Evolutionary conservation across 2,113 vertebrate genomes (phyloP).

Genomic region (Desmodus rotundus): DNA sequence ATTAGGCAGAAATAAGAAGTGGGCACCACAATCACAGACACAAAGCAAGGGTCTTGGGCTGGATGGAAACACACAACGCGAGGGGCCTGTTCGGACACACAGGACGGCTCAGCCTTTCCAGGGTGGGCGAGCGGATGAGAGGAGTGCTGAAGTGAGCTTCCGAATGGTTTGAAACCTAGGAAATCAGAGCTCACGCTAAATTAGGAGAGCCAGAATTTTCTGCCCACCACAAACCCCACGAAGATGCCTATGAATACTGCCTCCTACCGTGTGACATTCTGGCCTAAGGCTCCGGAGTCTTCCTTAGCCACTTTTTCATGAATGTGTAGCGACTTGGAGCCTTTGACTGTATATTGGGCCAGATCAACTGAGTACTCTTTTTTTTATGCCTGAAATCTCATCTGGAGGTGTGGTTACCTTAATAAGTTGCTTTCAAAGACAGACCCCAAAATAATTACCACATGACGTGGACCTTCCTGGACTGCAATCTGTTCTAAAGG

Average conservation of each 20-base stretch:
- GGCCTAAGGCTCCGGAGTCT: neutral
- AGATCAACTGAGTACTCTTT: neutral
- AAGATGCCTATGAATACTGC: neutral
- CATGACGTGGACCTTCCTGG: neutral
- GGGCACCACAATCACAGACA: constrained; percentile 66
- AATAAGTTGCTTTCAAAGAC: constrained; percentile 27
- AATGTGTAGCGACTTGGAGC: neutral
- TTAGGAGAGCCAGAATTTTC: neutral
- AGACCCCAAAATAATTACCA: neutral
- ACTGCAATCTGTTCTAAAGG: neutral
- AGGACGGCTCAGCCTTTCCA: constrained; percentile 49
- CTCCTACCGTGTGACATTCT: neutral
- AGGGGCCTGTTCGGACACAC: constrained; percentile 55
- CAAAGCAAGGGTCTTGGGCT: constrained; percentile 63
- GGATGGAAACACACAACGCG: constrained; percentile 60
- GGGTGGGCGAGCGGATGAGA: neutral
- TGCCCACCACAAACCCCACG: neutral
- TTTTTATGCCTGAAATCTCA: constrained; percentile 1
- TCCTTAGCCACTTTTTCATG: neutral
- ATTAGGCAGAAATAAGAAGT: constrained; percentile 76
- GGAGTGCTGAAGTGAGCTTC: constrained; percentile 12
- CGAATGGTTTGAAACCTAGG: neutral
- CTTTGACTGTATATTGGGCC: neutral
- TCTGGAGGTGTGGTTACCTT: neutral
- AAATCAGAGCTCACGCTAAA: neutral